phyloP scores from a whole-genome alignment of 2,888 invertebrate genomes.

The Cerceris rybyensis region DNA sequence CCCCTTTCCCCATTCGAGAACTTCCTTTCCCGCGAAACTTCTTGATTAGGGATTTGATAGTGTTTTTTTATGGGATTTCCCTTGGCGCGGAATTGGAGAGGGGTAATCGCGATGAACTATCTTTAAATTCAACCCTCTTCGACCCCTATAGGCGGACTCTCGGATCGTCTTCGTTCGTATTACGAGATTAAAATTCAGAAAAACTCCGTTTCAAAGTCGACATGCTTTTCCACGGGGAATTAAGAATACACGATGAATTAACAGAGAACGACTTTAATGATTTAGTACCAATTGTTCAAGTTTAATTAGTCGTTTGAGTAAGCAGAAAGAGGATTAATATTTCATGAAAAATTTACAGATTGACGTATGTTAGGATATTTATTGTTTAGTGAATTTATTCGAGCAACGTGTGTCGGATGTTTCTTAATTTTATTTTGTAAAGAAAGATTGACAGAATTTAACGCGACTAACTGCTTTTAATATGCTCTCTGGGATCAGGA shows the following conservation, averaged over 20 bases:
- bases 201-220: constrained; percentile 18
- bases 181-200: constrained; percentile 48
- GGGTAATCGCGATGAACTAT: constrained; percentile 70
- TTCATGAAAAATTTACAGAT: background rate
- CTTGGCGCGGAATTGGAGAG: constrained; percentile 60
- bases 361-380: too few relatives aligned
- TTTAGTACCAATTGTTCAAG: too few relatives aligned
- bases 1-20: constrained; percentile 39
- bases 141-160: constrained; percentile 25
- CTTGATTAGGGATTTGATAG: constrained; percentile 75
- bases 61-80: constrained; percentile 69
- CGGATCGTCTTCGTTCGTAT: constrained; percentile 10
- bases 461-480: constrained; percentile 26
- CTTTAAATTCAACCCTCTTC: constrained; percentile 66
- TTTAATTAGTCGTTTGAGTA: constrained; percentile 4
- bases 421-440: background rate
- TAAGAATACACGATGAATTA: constrained; percentile 8
- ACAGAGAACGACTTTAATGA: too few relatives aligned
- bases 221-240: background rate
- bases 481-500: constrained; percentile 28
- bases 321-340: background rate
- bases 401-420: too few relatives aligned
- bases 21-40: constrained; percentile 69
- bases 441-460: constrained; percentile 21
- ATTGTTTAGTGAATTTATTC: too few relatives aligned